phyloP scores from a whole-genome alignment of 2,888 invertebrate species.

The Bruchidius siliquastri region DNA sequence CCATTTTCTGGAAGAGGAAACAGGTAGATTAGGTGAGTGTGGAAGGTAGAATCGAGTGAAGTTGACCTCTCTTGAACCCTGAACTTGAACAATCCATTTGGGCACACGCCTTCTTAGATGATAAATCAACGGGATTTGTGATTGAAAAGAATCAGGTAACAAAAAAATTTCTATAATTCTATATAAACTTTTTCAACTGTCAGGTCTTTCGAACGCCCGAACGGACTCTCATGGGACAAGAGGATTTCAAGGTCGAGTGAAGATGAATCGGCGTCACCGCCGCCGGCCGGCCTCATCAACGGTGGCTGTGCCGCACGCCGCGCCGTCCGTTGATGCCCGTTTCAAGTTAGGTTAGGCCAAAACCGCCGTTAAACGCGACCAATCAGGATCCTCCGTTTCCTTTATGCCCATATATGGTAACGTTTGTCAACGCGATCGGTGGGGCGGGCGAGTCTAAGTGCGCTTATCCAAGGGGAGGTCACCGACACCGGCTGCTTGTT shows the following conservation, averaged over 20 bases:
- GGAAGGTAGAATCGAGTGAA: background rate
- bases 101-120: background rate
- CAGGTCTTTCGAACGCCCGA: background rate
- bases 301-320: conserved; percentile 16
- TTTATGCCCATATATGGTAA: conserved; percentile 82
- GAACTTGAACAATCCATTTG: background rate
- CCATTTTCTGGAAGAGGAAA: too few species aligned
- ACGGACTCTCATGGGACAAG: conserved; percentile 7
- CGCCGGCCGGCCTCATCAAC: background rate
- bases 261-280: background rate
- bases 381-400: conserved; percentile 62
- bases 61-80: background rate
- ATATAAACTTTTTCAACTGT: background rate
- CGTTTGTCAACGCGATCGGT: conserved; percentile 58
- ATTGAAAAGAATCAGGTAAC: background rate
- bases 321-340: conserved; percentile 29
- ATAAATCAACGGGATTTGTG: background rate
- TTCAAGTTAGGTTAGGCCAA: conserved; percentile 43
- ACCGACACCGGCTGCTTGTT: conserved; percentile 16
- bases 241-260: conserved; percentile 39
- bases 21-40: too few species aligned
- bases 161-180: background rate
- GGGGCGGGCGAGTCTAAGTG: conserved; percentile 48
- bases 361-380: conserved; percentile 44
- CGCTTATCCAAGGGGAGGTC: conserved; percentile 35